Base-by-base conservation (phyloP, 64 coral and sea anemone genomes). In the Stylophora pistillata region DNA sequence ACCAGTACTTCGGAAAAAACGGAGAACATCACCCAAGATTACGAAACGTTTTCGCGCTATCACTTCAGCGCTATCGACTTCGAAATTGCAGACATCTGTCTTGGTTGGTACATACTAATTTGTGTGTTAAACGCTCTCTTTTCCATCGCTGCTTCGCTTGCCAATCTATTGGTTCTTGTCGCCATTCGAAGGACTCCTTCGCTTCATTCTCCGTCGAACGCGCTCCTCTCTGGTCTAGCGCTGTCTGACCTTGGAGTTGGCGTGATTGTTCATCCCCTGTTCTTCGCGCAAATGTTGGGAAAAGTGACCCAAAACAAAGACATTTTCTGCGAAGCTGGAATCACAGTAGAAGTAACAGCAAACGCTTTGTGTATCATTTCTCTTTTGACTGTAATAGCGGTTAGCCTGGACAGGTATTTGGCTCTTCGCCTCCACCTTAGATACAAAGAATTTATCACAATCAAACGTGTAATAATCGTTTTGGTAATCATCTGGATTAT, bases 321-420 rank as follows among this genome's bases (percentile, higher is more conserved):
- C 15, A n/a, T 15, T 21, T 87, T 87, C 71, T 87, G 85, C 31
- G 7, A 52, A 15, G 73, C 70, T 87, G 85, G 85, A 15, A 74
- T 87, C 47, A 55, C 73, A 0, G 54, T 58, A 1, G 58, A 73
- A 33, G 28, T 87, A 18, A 34, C 56, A 0, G 85, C 70, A 73
- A 87, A 76, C 71, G 73, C 85, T n/a, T n/a, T 87, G 52, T 73
- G 85, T 74, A 74, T 87, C 7, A 76, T 87, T 23, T 87, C 85
- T 20, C 53, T 87, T 17, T 41, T 87, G 7, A 87, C 71, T 53
- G 73, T 58, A 59, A 74, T 71, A 16, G 73, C 85, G 0, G 73
- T 87, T 62, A 87, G 85, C 53, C 0, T 87, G 21, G 85, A 87
- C 85, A 73, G 85, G 26, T 74, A 76, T 76, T 33, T 87, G 57